A percentile compares a stretch with the other conserved stretches of the same genome.
Conservation (phyloP, 2,797 vertebrate species). For the Anisognathus igniventris region DNA sequence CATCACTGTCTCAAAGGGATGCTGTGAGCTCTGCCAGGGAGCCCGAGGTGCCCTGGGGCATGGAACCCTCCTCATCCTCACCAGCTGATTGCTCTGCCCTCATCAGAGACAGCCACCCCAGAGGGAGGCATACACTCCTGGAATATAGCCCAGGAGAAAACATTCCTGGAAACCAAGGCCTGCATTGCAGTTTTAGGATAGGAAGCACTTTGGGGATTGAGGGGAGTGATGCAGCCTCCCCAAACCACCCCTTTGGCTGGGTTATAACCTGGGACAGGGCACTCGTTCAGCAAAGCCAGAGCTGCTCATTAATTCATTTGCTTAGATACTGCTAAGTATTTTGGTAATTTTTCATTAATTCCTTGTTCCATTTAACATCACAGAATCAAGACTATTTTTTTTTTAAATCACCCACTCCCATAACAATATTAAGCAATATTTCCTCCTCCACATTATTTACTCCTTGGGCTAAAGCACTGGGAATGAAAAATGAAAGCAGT, state of each 20-base stretch:
- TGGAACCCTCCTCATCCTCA: not conserved
- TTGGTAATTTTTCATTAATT: not conserved
- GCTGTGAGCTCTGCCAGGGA: not conserved
- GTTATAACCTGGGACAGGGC: not conserved
- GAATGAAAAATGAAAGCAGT: slow-evolving; percentile 16
- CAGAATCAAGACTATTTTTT: not conserved
- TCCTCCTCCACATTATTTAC: not conserved
- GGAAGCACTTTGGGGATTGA: not conserved
- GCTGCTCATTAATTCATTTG: not conserved
- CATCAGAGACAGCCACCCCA: not conserved
- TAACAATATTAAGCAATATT: not conserved
- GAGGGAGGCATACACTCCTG: not conserved
- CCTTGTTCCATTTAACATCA: not conserved
- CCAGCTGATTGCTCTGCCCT: not conserved
- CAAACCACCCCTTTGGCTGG: not conserved
- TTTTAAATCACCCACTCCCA: not conserved
- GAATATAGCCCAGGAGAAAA: not conserved
- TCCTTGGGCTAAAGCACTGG: not conserved
- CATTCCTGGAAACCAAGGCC: not conserved
- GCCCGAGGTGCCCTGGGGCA: fast-evolving
- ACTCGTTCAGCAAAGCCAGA: not conserved
- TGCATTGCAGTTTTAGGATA: not conserved
- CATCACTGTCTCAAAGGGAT: not conserved
- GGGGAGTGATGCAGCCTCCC: not conserved
- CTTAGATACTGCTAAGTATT: not conserved